Conservation (phyloP, 2,888 invertebrate species). For the Chirona hameri region DNA sequence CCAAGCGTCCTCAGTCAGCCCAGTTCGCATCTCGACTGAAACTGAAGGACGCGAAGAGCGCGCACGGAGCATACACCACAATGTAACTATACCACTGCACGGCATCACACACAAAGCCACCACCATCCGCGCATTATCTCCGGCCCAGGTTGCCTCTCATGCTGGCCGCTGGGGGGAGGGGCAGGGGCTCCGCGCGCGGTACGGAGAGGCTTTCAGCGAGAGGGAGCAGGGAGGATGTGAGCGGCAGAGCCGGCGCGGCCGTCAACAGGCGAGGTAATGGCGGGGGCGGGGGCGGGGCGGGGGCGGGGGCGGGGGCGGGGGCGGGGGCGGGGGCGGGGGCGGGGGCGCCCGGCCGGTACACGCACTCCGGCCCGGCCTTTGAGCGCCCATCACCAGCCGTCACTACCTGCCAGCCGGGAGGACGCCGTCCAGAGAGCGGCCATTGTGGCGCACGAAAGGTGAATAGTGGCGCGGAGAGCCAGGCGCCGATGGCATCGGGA, state of each 20-base stretch:
- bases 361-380: neutral
- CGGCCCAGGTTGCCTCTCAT: too few relatives aligned
- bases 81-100: too few relatives aligned
- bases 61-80: too few relatives aligned
- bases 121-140: too few relatives aligned
- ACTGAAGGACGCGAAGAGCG: too few relatives aligned
- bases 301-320: neutral
- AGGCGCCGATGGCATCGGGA: neutral
- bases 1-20: too few relatives aligned
- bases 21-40: too few relatives aligned
- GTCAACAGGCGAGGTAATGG: constrained; percentile 2
- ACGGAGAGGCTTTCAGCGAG: too few relatives aligned
- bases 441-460: neutral
- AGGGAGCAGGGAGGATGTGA: neutral
- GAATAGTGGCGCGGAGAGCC: neutral
- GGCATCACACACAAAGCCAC: too few relatives aligned
- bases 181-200: too few relatives aligned
- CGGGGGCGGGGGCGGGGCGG: neutral
- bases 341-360: neutral
- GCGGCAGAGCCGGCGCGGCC: neutral
- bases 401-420: neutral
- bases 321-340: neutral
- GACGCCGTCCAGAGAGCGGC: neutral
- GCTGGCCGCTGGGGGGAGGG: too few relatives aligned
- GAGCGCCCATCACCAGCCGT: neutral